Percentiles rank a stretch among this genome's conserved stretches.
These are phyloP conservation scores for Carapus acus DNA, from an alignment of 2,797 vertebrate species.

Conservation along the genomic window DNA sequence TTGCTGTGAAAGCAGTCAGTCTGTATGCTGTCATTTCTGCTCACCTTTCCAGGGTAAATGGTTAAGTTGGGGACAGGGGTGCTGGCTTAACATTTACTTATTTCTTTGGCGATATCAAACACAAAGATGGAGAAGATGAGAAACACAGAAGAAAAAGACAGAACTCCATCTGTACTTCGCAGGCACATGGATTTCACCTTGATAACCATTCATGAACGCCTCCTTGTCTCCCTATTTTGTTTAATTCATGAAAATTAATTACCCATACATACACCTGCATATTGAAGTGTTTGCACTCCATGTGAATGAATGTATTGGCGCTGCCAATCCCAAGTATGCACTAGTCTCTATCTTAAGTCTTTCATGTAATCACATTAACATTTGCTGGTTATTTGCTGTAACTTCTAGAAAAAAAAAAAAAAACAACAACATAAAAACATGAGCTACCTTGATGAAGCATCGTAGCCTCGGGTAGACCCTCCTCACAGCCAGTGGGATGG, in stretches of 20 bases:
- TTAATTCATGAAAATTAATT: background rate
- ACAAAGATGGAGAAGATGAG: background rate
- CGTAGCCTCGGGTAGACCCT: slow-evolving; percentile 80
- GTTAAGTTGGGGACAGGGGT: too few relatives aligned
- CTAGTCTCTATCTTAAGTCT: background rate
- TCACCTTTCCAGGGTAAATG: too few relatives aligned
- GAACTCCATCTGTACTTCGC: too few relatives aligned
- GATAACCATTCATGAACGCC: background rate
- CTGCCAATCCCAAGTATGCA: background rate
- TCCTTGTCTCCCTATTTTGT: background rate
- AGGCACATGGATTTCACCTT: background rate
- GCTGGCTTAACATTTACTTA: too few relatives aligned
- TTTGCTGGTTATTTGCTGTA: background rate
- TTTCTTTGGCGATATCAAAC: background rate
- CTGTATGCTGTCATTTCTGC: background rate
- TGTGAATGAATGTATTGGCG: background rate
- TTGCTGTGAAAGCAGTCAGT: slow-evolving; percentile 6
- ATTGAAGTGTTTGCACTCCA: background rate
- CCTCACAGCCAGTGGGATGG: slow-evolving; percentile 73
- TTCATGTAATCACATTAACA: background rate
- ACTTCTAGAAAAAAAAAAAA: background rate
- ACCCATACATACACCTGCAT: too few relatives aligned
- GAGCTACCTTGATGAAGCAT: slow-evolving; percentile 86
- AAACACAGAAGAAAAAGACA: slow-evolving; percentile 15
- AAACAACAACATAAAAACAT: too few relatives aligned